Evolutionary conservation across 2,113 vertebrate species (phyloP), one percentile per base, ranked within the genome.

Genomic region (Lepidothrix coronata): DNA sequence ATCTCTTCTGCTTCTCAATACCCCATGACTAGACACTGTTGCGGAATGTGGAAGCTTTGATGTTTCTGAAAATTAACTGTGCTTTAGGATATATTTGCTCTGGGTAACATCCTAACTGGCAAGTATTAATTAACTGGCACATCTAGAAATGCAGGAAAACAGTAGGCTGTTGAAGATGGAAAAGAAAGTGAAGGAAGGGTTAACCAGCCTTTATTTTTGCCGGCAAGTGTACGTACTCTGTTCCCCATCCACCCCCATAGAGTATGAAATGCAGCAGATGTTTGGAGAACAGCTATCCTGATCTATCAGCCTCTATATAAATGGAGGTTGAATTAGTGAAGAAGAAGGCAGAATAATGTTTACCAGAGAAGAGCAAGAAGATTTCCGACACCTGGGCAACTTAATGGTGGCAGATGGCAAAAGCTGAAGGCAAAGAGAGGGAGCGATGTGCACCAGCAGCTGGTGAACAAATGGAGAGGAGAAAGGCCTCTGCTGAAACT

Each of bases 391-490:
- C 85, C 97, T 98, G 97, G 83, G 31, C 81, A 77, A 67, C 15
- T 72, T 86, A 92, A 91, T 41, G 61, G 72, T 84, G 80, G 93
- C 97, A 97, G 96, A 96, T 97, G 97, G 95, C 91, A 91, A 91
- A 94, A 85, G 90, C 86, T 90, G 63, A 75, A 85, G 76, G 71
- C 76, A 39, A 66, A 70, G 77, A 79, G 85, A 94, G 76, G 72
- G 37, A 93, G 80, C 3, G 81, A 70, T 15, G 54, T 55, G 13
- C 74, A 54, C 81, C 74, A 95, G 51, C 94, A 95, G 89, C 75
- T 94, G 91, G 35, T 39, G 73, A 93, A 84, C 72, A 92, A 95
- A 96, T 22, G 51, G 84, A 74, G 84, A 94, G 30, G 12, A 51
- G 95, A 74, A 89, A 80, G 75, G 46, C 71, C 91, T 90, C 59